Evolutionary conservation across 2,888 invertebrate genomes (phyloP), one percentile per base, ranked within the genome.

Genomic region (Amblyteles armatorius): DNA sequence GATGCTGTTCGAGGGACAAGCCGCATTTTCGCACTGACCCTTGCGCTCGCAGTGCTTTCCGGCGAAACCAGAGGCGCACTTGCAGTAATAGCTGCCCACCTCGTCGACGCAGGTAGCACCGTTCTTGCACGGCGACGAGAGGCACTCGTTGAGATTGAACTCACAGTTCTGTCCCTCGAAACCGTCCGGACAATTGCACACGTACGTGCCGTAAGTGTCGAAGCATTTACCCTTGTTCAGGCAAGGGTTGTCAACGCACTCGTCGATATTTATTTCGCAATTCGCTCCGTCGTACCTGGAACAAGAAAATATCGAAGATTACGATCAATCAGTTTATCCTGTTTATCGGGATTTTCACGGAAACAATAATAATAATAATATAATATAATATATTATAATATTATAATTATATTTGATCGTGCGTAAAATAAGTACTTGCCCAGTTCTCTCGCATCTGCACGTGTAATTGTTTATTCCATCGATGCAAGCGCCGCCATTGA

Each of bases 151-250:
- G 9, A 95, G 90, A 89, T 94, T 94, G 91, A 95, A 94, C 91
- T 97, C 97, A 92, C 98, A 98, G 86, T 96, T 96, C 84, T 96
- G 96, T 36, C 98, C 98, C 79, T 96, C 96, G 94, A 96, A 98
- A n/a, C 97, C 97, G 13, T 95, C 95, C 78, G 95, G 95, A 93
- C 98, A 98, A 90, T 96, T 96, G 93, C 98, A 98, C 88, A 96
- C 94, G 91, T 96, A 98, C 73, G 96, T 95, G 16, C 98, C 98
- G 93, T 97, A 97, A 79, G 96, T 97, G 94, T 98, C 97, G 93
- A 96, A 97, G 94, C 98, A 98, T 65, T 95, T 95, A 36, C 97
- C 98, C 87, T 96, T 95, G 88, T 97, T 97, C 69, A 95, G 92
- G 90, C 97, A 97, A 19, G 97, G 97, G 86, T 95, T 95, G 87